A percentile compares a stretch with the other conserved stretches of the same genome.
These are phyloP conservation scores for Hemistola chrysoprasaria DNA, from an alignment of 2,888 invertebrate genomes.

Conservation along the genomic window DNA sequence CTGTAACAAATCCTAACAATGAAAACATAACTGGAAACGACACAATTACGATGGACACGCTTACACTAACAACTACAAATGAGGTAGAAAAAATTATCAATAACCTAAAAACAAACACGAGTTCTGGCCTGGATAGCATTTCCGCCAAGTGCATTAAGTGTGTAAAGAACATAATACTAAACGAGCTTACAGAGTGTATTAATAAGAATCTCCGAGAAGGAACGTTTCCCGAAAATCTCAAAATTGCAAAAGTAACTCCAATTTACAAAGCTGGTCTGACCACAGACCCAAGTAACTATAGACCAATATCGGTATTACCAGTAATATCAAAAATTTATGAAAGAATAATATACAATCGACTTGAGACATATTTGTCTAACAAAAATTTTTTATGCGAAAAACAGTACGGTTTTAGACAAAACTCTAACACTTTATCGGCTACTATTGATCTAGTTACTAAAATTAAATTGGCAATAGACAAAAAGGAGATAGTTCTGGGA, in stretches of 20 bases:
- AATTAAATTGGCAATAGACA: constrained; percentile 9
- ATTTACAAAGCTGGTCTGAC: constrained; percentile 11
- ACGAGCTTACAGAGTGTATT: not conserved
- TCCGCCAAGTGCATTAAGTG: constrained; percentile 16
- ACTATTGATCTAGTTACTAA: constrained; percentile 10
- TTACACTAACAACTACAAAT: not conserved
- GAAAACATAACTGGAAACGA: not conserved
- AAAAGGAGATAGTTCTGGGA: constrained; percentile 8
- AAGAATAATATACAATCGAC: constrained; percentile 6
- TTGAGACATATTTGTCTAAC: no score
- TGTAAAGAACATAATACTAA: constrained; percentile 2
- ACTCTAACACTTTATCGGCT: constrained; percentile 17
- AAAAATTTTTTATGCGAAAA: constrained; percentile 4
- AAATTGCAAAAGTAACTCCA: not conserved
- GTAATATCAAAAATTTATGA: constrained; percentile 14
- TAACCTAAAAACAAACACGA: constrained; percentile 9
- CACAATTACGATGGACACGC: not conserved
- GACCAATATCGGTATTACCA: constrained; percentile 2
- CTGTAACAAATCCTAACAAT: not conserved
- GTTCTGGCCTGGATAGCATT: constrained; percentile 14
- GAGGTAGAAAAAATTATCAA: constrained; percentile 6
- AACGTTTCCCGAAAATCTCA: not conserved
- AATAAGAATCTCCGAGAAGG: not conserved
- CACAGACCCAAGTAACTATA: constrained; percentile 11
- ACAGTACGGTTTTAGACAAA: constrained; percentile 17